Base-by-base conservation (phyloP, 2,113 vertebrate species). In the Talpa occidentalis region DNA sequence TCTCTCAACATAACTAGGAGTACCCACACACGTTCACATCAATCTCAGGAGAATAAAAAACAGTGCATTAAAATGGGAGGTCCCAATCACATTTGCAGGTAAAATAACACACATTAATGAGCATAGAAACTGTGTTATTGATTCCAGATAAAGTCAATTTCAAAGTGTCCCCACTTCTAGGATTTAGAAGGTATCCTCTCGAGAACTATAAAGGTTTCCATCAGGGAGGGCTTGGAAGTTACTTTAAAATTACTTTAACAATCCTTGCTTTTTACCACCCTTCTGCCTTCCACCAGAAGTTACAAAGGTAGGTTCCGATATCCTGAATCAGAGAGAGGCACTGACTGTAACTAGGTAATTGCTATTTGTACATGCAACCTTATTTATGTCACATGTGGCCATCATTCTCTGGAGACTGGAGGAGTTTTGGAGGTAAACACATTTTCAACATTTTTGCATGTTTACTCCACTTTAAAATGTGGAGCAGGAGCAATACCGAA, bases 281-380 rank as follows among this genome's bases (percentile, higher is more conserved):
- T 14, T 52, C 11, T 35, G 2, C 49, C 52, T 1, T 16, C 7
- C 9, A 14, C 86, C 85, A 90, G 56, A 73, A 94, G 73, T 93
- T 96, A 97, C 56, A 81, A 76, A 96, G 84, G 96, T 40, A 96
- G 93, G 85, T 96, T 97, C 94, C 59, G 92, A 86, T 76, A 94
- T 95, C 96, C 54, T 64, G 94, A 94, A 96, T 60, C 86, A 87
- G 6, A 87, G 30, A 66, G 92, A 94, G 88, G 98, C 95, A 97
- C 90, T 96, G 97, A 90, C 87, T 95, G 97, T 97, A 92, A 95
- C 91, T 94, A 89, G 72, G 56, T 67, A 21, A 67, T 81, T 92
- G 92, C 92, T 90, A 10, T 89, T 92, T 79, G 95, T 73, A 74
- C 94, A 73, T 52, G 52, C 42, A 70, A 69, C 35, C 70, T 64